phyloP scores from a whole-genome alignment of 2,113 vertebrate species.

The Dascyllus trimaculatus region DNA sequence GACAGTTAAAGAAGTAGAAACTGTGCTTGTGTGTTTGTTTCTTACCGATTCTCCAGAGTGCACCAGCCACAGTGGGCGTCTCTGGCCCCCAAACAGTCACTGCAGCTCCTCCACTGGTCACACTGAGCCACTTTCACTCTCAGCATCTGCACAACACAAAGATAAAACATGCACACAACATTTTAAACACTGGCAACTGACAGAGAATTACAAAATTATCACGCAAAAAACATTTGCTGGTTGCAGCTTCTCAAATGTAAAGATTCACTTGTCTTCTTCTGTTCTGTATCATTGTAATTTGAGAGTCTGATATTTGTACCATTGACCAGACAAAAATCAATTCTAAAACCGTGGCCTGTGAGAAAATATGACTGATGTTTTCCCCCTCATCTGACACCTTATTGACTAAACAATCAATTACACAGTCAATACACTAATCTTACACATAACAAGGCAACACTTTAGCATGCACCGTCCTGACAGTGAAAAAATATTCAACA shows the following conservation, averaged over 20 bases:
- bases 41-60: slow-evolving; percentile 93
- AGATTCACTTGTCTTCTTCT: too few relatives aligned
- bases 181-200: not conserved
- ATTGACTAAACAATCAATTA: too few relatives aligned
- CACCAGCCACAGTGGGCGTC: slow-evolving; percentile 98
- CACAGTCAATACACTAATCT: not conserved
- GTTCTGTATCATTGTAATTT: not conserved
- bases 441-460: not conserved
- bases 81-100: slow-evolving; percentile 87
- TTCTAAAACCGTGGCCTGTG: not conserved
- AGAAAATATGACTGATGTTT: too few relatives aligned
- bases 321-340: not conserved
- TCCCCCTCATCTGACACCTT: too few relatives aligned
- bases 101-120: slow-evolving; percentile 86
- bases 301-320: slow-evolving; percentile 7
- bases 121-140: slow-evolving; percentile 92
- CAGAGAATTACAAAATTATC: not conserved
- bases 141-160: slow-evolving; percentile 85
- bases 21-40: not conserved
- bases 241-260: too few relatives aligned
- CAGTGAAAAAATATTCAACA: too few relatives aligned
- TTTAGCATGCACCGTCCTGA: too few relatives aligned
- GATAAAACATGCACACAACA: not conserved
- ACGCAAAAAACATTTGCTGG: too few relatives aligned
- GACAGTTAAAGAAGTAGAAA: slow-evolving; percentile 25